Percentiles rank a stretch among this genome's conserved stretches.
phyloP scores from a whole-genome alignment of 2,113 vertebrate species.

The Anolis carolinensis region DNA sequence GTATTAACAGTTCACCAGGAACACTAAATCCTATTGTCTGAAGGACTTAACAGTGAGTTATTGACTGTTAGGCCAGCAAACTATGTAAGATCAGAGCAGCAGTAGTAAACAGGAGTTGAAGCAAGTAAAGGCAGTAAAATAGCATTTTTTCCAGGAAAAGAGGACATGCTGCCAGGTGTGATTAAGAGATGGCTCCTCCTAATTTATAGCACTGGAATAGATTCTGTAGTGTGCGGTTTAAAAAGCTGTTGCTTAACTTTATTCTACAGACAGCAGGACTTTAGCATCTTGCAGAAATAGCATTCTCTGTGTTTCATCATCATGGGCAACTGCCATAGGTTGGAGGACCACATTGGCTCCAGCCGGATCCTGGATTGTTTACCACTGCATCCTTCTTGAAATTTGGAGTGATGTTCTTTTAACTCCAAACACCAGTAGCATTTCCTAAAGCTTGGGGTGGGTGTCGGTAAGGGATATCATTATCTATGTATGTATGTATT shows the following conservation, averaged over 20 bases:
- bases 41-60: neutral
- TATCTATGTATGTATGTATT: too few relatives aligned
- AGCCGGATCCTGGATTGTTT: too few relatives aligned
- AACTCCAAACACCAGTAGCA: too few relatives aligned
- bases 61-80: constrained; percentile 28
- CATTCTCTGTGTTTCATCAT: too few relatives aligned
- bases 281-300: too few relatives aligned
- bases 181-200: neutral
- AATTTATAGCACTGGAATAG: constrained; percentile 3
- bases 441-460: too few relatives aligned
- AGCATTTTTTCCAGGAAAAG: constrained; percentile 12
- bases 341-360: too few relatives aligned
- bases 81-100: constrained; percentile 36
- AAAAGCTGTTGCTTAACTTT: neutral
- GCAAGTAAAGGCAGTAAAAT: constrained; percentile 13
- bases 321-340: too few relatives aligned
- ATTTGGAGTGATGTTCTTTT: too few relatives aligned
- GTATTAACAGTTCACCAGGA: neutral
- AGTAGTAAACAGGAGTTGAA: constrained; percentile 11
- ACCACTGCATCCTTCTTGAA: too few relatives aligned
- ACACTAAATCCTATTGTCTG: neutral
- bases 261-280: neutral
- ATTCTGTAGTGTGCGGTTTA: neutral
- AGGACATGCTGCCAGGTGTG: constrained; percentile 2
- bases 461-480: too few relatives aligned